A percentile compares a stretch with the other conserved stretches of the same genome.
Conservation (phyloP, 1,140 invertebrate species). For the Aphis gossypii region DNA sequence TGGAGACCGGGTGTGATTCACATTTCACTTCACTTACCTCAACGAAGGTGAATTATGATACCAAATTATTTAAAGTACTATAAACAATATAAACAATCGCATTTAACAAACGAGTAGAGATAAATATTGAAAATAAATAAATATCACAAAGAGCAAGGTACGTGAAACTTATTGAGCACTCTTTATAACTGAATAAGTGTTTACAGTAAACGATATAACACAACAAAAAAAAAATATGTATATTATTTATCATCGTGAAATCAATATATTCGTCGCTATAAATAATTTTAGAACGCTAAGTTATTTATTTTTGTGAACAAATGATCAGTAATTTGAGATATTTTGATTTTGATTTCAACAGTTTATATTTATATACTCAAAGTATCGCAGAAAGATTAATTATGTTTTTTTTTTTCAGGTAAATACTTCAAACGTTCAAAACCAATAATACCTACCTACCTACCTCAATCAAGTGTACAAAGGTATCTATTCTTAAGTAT, state of each 20-base stretch:
- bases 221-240: not conserved
- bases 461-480: not conserved
- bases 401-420: not conserved
- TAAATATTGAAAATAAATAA: not conserved
- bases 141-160: not conserved
- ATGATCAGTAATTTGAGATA: not conserved
- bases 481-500: not conserved
- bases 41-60: not conserved
- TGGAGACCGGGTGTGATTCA: not conserved
- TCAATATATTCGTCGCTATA: not conserved
- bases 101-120: not conserved
- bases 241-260: not conserved
- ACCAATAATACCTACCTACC: not conserved
- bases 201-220: not conserved
- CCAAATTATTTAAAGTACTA: not conserved
- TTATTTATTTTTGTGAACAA: not conserved
- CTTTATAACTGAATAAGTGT: not conserved
- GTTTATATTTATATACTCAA: not conserved
- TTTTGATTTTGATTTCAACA: not conserved
- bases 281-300: not conserved
- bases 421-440: conserved; percentile 26
- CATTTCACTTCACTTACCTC: not conserved
- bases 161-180: not conserved
- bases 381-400: not conserved
- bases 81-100: not conserved